Evolutionary conservation across 2,888 invertebrate genomes (phyloP).

Genomic region (Cecidostiba fungosa): DNA sequence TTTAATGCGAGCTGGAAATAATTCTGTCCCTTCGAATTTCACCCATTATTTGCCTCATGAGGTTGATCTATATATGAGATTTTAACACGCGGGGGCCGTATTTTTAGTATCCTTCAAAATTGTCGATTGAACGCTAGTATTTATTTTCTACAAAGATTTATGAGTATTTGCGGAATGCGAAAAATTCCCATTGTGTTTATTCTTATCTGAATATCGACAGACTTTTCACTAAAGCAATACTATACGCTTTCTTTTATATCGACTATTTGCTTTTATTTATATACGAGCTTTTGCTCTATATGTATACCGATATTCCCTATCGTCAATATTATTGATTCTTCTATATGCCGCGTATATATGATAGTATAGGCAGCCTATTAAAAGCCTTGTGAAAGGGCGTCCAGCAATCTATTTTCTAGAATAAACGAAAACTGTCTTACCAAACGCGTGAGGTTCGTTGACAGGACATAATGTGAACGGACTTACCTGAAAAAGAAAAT

Average conservation of each 20-base stretch:
- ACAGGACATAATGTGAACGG: background rate
- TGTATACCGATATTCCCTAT: background rate
- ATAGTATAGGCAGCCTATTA: background rate
- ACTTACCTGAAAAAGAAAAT: slow-evolving; percentile 55
- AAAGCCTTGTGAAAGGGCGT: background rate
- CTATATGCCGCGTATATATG: background rate
- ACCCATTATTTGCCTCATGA: background rate
- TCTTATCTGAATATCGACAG: background rate
- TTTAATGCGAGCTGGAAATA: slow-evolving; percentile 15
- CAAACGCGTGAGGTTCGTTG: slow-evolving; percentile 16
- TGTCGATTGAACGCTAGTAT: too few species aligned
- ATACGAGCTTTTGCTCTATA: background rate
- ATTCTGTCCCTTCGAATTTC: slow-evolving; percentile 25
- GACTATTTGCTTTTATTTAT: background rate
- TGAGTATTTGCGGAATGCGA: background rate
- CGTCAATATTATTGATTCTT: background rate
- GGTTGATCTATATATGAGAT: background rate
- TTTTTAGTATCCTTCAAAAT: background rate
- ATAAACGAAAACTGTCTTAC: slow-evolving; percentile 47
- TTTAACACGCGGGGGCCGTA: background rate
- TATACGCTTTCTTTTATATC: background rate
- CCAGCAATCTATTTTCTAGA: background rate
- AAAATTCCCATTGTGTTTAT: background rate
- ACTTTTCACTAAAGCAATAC: slow-evolving; percentile 4
- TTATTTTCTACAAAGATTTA: slow-evolving; percentile 8